Conservation (phyloP, 2,113 vertebrate species). For the Tringa solitaria region DNA sequence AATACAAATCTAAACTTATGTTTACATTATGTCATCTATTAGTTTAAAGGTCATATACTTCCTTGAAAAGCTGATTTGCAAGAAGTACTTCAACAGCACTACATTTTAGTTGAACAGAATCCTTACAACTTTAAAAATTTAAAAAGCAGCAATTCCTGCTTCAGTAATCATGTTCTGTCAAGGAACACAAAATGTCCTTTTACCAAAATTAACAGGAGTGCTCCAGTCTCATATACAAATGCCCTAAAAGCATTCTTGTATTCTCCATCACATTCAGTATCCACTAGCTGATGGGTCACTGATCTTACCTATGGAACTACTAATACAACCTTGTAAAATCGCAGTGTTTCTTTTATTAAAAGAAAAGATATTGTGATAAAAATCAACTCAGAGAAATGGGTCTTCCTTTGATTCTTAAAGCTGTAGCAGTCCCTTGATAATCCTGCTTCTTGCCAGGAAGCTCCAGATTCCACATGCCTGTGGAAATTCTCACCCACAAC, state of each 20-base stretch:
- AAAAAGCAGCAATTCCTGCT: not conserved
- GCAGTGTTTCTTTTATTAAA: not conserved
- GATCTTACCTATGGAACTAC: not conserved
- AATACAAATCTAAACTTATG: not conserved
- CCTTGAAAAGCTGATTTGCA: not conserved
- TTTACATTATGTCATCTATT: not conserved
- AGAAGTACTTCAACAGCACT: not conserved
- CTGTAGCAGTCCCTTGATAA: not conserved
- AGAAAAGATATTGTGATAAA: not conserved
- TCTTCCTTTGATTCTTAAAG: not conserved
- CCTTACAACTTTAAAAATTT: not conserved
- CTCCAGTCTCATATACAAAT: not conserved
- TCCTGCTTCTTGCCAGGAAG: not conserved
- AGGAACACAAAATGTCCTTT: not conserved
- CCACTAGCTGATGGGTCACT: not conserved
- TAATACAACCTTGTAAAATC: not conserved
- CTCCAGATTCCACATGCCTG: not conserved
- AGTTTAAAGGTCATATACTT: not conserved
- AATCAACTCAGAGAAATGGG: not conserved
- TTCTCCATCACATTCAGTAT: not conserved
- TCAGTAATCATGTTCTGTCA: not conserved
- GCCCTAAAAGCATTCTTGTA: not conserved
- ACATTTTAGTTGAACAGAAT: not conserved
- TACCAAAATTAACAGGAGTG: not conserved
- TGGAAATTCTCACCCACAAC: not conserved